Evolutionary conservation across 2,113 vertebrate species (phyloP).

Genomic region (Nothoprocta pentlandii): DNA sequence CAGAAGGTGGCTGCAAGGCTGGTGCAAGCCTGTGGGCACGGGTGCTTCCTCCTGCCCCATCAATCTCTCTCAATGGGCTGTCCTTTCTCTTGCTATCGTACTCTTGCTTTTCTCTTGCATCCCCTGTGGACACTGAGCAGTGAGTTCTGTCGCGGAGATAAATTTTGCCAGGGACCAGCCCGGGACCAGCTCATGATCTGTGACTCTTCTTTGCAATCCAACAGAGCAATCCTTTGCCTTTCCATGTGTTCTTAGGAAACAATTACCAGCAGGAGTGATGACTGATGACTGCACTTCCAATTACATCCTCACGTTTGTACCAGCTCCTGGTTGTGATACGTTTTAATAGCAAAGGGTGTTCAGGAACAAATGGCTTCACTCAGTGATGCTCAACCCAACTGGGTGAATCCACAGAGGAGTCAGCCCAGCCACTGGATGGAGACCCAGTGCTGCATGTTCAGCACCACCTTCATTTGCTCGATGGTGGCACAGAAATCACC

Average conservation of each 20-base stretch:
- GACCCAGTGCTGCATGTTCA: no score
- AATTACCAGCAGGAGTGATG: conserved; percentile 51
- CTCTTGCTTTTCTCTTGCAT: fast-evolving
- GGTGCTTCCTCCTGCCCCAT: neutral
- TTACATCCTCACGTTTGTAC: neutral
- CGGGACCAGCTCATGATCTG: neutral
- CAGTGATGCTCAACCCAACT: neutral
- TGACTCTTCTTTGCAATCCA: fast-evolving
- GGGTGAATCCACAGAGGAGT: no score
- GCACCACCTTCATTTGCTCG: neutral
- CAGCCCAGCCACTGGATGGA: neutral
- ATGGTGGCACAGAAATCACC: neutral
- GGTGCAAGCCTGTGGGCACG: fast-evolving
- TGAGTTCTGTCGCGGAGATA: neutral
- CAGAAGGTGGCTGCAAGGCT: neutral
- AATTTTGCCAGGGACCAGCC: neutral
- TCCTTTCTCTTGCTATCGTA: neutral
- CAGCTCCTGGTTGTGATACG: neutral
- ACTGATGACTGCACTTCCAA: conserved; percentile 54
- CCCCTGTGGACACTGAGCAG: fast-evolving
- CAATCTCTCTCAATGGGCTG: neutral
- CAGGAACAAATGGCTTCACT: neutral
- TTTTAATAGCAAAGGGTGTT: conserved; percentile 31
- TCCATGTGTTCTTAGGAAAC: conserved; percentile 34
- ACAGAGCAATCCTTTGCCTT: neutral